Percentiles rank a stretch among this genome's conserved stretches.
These are phyloP conservation scores for Tiliacea citrago DNA, from an alignment of 2,888 invertebrate species.

Conservation along the genomic window DNA sequence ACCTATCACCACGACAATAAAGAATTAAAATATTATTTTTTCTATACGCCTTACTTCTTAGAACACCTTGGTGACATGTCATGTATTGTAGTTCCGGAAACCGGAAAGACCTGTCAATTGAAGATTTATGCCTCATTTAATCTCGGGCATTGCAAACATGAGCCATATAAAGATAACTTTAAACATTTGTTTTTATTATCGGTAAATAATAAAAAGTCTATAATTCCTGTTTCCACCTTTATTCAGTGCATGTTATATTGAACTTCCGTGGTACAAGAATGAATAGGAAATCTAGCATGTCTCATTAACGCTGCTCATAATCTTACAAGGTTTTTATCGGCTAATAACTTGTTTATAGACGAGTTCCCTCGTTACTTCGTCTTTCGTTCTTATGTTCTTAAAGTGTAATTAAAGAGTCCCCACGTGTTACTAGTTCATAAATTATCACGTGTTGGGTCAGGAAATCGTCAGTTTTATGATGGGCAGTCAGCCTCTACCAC, in stretches of 20 bases:
- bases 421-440: conserved; percentile 28
- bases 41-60: neutral
- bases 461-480: neutral
- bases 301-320: conserved; percentile 42
- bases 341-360: conserved; percentile 36
- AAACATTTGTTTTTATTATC: conserved; percentile 14
- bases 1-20: neutral
- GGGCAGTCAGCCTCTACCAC: no score
- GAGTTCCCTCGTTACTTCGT: conserved; percentile 7
- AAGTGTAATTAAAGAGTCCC: conserved; percentile 17
- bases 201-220: neutral
- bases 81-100: conserved; percentile 50
- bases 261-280: conserved; percentile 45
- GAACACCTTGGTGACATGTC: conserved; percentile 43
- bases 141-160: conserved; percentile 2
- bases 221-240: conserved; percentile 14
- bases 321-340: conserved; percentile 44
- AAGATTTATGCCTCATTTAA: conserved; percentile 42
- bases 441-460: neutral
- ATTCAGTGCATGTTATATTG: conserved; percentile 16
- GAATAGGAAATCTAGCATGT: conserved; percentile 39
- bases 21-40: neutral
- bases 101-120: conserved; percentile 46
- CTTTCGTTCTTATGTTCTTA: conserved; percentile 33
- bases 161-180: conserved; percentile 34